phyloP scores from a whole-genome alignment of 2,888 invertebrate genomes.

The Galerucella pusilla region DNA sequence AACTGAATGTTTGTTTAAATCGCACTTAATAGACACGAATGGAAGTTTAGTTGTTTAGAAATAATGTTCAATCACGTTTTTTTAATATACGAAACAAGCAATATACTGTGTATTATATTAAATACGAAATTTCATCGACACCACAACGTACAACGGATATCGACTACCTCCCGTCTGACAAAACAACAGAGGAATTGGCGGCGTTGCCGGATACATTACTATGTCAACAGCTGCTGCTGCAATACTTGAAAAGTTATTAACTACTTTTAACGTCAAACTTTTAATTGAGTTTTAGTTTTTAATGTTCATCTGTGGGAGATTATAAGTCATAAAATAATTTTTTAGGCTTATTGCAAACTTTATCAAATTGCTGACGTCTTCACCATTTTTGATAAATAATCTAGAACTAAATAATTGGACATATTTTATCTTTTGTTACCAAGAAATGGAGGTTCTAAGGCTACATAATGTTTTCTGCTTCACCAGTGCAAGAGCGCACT shows the following conservation, averaged over 20 bases:
- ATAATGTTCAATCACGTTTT: not conserved
- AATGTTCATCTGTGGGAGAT: too few relatives aligned
- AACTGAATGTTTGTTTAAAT: not conserved
- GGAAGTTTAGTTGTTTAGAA: not conserved
- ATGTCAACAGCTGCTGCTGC: not conserved
- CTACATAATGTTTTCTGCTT: too few relatives aligned
- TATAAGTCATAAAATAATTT: too few relatives aligned
- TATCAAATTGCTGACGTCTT: too few relatives aligned
- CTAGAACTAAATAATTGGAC: too few relatives aligned
- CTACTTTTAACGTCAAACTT: not conserved
- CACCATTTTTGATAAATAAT: too few relatives aligned
- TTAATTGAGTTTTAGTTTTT: too few relatives aligned
- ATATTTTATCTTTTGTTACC: too few relatives aligned
- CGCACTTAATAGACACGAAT: not conserved
- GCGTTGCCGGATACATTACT: not conserved
- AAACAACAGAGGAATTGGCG: slow-evolving; percentile 17
- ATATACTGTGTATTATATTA: slow-evolving; percentile 14
- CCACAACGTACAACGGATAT: slow-evolving; percentile 19
- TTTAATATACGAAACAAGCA: slow-evolving; percentile 8
- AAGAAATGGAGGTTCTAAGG: too few relatives aligned
- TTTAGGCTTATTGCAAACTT: too few relatives aligned
- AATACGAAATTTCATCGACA: slow-evolving; percentile 9
- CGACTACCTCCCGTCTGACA: slow-evolving; percentile 29
- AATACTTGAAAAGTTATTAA: not conserved
- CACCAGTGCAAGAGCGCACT: too few relatives aligned